A percentile compares a stretch with the other conserved stretches of the same genome.
Evolutionary conservation across 2,888 invertebrate species (phyloP).

Genomic region (Colletes collaris): DNA sequence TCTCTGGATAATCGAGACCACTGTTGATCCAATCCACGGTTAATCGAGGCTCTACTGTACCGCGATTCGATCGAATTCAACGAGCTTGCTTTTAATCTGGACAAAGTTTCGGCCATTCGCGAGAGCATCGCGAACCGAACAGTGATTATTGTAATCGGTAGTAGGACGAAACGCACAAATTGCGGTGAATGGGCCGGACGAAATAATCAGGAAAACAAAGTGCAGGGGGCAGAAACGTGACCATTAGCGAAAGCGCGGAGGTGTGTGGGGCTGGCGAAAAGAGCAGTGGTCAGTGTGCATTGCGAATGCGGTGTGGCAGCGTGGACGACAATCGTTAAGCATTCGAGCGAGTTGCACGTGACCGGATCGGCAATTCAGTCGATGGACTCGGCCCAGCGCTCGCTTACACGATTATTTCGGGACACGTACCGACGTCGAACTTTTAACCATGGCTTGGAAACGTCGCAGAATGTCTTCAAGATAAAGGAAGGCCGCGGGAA

Average conservation of each 20-base stretch:
- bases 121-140: too few species aligned
- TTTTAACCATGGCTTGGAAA: constrained; percentile 52
- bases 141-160: too few species aligned
- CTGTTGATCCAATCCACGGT: too few species aligned
- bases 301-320: constrained; percentile 45
- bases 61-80: too few species aligned
- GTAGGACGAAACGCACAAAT: not conserved
- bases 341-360: constrained; percentile 57
- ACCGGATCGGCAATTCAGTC: constrained; percentile 57
- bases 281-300: constrained; percentile 15
- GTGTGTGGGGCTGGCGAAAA: not conserved
- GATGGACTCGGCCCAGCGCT: constrained; percentile 34
- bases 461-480: constrained; percentile 52
- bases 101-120: too few species aligned
- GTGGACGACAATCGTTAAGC: constrained; percentile 60
- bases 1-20: too few species aligned
- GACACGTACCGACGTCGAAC: constrained; percentile 56
- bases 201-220: constrained; percentile 8
- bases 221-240: not conserved
- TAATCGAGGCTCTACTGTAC: too few species aligned
- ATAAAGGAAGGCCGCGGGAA: constrained; percentile 11
- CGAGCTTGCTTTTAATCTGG: too few species aligned
- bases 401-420: constrained; percentile 60
- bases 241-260: constrained; percentile 14
- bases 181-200: not conserved